Base-by-base conservation (phyloP, 2,113 vertebrate genomes). In the Phocoena phocoena region DNA sequence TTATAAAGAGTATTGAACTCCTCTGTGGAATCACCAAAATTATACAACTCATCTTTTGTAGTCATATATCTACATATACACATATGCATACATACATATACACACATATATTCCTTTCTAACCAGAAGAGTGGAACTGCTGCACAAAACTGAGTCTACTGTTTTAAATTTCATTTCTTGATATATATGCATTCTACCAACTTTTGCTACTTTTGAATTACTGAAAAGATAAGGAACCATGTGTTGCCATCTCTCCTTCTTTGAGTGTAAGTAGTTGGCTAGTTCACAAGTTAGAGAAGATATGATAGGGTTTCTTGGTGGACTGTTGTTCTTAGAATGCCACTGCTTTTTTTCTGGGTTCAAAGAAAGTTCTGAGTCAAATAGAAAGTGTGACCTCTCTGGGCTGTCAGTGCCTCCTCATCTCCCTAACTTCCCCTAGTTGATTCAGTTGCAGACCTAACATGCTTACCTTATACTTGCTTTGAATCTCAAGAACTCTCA, bases 151-250 rank as follows among this genome's bases (percentile, higher is more conserved):
- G 67, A 73, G 8, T 44, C 14, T 44, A 4, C 50, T 92, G 41
- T 76, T 93, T 88, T 68, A 80, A 70, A 63, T 84, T 79, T n/a
- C 38, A 89, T 26, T 79, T 88, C 33, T 85, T 73, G 21, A 67
- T 74, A n/a, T 18, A 25, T 15, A 76, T 2, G 6, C 33, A n/a
- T 88, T 63, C 47, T 63, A 26, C 60, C 3, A 60, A 71, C 21
- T 50, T 38, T 65, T 31, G 58, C 25, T 23, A 5, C 26, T 62
- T 85, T 28, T 81, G 53, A 67, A 62, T 88, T 71, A 71, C 25
- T 73, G 26, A 87, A 76, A 91, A 36, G 38, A 47, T 63, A 77
- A 83, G 26, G 55, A 76, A n/a, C 5, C 6, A 17, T 1, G n/a
- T 9, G 21, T 80, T 38, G 36, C 25, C 26, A n/a, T 60, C 8